Percentiles rank a stretch among this genome's conserved stretches.
Conservation (phyloP, 2,888 invertebrate species). For the Sesia bembeciformis region DNA sequence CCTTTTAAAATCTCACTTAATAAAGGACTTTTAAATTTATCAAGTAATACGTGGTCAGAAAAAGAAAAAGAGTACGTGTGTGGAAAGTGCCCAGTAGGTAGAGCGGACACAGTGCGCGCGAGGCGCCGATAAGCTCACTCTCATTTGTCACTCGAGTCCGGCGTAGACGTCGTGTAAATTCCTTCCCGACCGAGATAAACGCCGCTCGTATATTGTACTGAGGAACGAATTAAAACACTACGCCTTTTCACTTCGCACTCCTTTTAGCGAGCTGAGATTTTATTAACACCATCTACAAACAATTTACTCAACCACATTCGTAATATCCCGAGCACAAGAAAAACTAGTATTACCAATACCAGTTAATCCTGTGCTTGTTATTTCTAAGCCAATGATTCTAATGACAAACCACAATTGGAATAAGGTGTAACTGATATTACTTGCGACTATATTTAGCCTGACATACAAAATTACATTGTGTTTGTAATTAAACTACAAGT, state of each 20-base stretch:
- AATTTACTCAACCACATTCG: too few species aligned
- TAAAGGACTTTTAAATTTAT: constrained; percentile 23
- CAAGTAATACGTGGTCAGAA: constrained; percentile 2
- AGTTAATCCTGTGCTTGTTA: too few species aligned
- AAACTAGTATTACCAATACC: too few species aligned
- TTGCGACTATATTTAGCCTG: too few species aligned
- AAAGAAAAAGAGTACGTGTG: neutral
- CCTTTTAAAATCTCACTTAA: constrained; percentile 16
- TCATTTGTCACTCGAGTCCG: constrained; percentile 66
- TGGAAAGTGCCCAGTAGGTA: neutral
- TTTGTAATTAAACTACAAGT: too few species aligned
- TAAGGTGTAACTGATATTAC: too few species aligned
- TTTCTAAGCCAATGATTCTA: too few species aligned
- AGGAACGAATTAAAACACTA: constrained; percentile 30
- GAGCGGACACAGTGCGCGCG: neutral
- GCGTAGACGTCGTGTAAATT: constrained; percentile 62
- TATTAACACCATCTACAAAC: neutral
- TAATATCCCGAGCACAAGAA: too few species aligned
- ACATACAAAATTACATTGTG: too few species aligned
- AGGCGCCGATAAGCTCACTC: constrained; percentile 45
- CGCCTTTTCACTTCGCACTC: constrained; percentile 10
- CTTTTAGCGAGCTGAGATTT: constrained; percentile 5
- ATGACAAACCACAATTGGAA: too few species aligned
- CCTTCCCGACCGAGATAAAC: constrained; percentile 53
- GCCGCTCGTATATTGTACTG: constrained; percentile 38